Evolutionary conservation across 2,797 vertebrate genomes (phyloP), one percentile per base, ranked within the genome.

Genomic region (Notoglanidium macrostoma): DNA sequence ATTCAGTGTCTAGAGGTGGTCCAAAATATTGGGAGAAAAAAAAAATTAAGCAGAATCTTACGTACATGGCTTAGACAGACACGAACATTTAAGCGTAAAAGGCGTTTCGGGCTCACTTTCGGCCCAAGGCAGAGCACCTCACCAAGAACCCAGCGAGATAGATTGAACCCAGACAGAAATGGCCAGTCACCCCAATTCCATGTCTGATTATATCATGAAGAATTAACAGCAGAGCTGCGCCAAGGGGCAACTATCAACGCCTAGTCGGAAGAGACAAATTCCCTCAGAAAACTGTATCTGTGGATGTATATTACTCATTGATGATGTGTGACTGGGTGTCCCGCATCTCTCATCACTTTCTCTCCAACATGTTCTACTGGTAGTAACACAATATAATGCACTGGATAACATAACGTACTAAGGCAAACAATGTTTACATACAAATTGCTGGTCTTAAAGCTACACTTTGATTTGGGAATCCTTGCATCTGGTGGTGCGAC

Each of bases 131-230:
- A 84, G 85, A 85, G 63, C 35, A 88, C 59, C 82, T 88, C 80
- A 85, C 80, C 86, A 92, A 90, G 87, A 90, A 90, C 86, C 88
- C 63, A 63, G n/a, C 54, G 87, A 91, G 78, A 83, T 82, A 87
- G 87, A 35, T 78, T 86, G n/a, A 68, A 83, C 63, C 81, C 61
- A 55, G 32, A 68, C 63, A 86, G 70, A 79, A 86, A 80, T 70
- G 78, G 46, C 44, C 77, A 72, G 51, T 86, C 67, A 81, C 85
- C 68, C 67, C 78, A 86, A 86, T 81, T 86, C 70, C 55, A 57
- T 80, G 49, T 79, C 49, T 59, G 85, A 73, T 68, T 55, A 79
- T 29, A 86, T 80, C 65, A 59, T 80, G 76, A 86, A 72, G 72
- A 85, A 85, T 85, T 76, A 85, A 68, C 51, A 80, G 77, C 65